Conservation (phyloP, 1,140 invertebrate genomes). For the Diabrotica virgifera region DNA sequence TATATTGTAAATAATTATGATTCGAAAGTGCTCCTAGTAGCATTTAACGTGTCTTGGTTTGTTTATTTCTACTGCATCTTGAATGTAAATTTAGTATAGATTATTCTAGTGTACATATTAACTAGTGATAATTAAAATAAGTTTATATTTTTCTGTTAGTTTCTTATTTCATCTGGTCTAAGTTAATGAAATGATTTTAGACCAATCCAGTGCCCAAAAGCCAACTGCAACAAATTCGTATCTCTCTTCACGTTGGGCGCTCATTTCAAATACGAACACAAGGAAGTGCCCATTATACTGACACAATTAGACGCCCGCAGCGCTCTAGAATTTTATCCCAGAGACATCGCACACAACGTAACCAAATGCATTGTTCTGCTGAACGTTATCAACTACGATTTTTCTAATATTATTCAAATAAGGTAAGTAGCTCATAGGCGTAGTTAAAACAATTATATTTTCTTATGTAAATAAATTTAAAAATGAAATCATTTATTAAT, state of each 20-base stretch:
- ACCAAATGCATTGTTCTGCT: conserved; percentile 32
- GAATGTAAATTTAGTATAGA: too few species aligned
- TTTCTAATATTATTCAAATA: conserved; percentile 16
- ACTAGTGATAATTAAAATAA: too few species aligned
- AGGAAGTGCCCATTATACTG: conserved; percentile 33
- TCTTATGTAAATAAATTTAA: too few species aligned
- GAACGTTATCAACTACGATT: conserved; percentile 30
- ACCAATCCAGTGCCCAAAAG: conserved; percentile 38
- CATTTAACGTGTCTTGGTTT: too few species aligned
- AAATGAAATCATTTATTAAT: too few species aligned
- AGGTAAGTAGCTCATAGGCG: not conserved
- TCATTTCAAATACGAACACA: conserved; percentile 42
- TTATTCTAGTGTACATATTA: too few species aligned
- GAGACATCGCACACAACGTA: conserved; percentile 25
- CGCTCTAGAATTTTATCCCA: conserved; percentile 37
- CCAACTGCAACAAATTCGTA: conserved; percentile 36
- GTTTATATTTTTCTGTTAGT: too few species aligned
- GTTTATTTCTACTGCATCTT: too few species aligned
- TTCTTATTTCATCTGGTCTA: too few species aligned
- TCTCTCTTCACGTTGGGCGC: conserved; percentile 34
- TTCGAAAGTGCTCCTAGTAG: too few species aligned
- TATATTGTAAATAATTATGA: too few species aligned
- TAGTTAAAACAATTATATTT: conserved; percentile 7
- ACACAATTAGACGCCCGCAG: conserved; percentile 51
- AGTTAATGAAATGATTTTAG: conserved; percentile 23